Evolutionary conservation across 37 sponge, comb jelly and placozoan genomes (phyloP).

Genomic region (Ianthella basta): DNA sequence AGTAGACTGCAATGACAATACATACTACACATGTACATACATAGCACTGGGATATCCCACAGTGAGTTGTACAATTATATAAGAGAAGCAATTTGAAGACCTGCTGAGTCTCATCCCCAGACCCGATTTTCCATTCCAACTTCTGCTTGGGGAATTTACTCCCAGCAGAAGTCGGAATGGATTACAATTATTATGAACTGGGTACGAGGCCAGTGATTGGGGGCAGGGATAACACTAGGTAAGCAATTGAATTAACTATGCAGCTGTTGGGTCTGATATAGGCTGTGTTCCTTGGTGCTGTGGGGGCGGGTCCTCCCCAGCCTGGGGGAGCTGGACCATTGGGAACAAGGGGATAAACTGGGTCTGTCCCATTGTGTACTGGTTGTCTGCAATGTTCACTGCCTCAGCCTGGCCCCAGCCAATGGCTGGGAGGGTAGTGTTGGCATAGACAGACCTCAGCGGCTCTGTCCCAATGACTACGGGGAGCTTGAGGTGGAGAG

Average conservation of each 20-base stretch:
- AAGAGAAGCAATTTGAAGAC: no score
- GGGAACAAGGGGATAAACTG: constrained; percentile 30
- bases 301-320: not conserved
- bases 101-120: no score
- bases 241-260: not conserved
- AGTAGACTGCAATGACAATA: no score
- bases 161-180: no score
- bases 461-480: constrained; percentile 23
- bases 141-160: no score
- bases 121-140: no score
- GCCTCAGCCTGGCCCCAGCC: not conserved
- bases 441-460: not conserved
- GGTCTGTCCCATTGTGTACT: constrained; percentile 42
- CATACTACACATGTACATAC: no score
- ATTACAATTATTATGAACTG: no score
- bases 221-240: no score
- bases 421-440: not conserved
- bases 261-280: not conserved
- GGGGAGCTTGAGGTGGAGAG: not conserved
- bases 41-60: no score
- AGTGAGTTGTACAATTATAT: no score
- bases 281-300: not conserved
- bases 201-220: no score
- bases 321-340: not conserved
- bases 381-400: constrained; percentile 39